These are phyloP conservation scores for Calidris pygmaea DNA, from an alignment of 2,113 vertebrate species.

Conservation along the genomic window DNA sequence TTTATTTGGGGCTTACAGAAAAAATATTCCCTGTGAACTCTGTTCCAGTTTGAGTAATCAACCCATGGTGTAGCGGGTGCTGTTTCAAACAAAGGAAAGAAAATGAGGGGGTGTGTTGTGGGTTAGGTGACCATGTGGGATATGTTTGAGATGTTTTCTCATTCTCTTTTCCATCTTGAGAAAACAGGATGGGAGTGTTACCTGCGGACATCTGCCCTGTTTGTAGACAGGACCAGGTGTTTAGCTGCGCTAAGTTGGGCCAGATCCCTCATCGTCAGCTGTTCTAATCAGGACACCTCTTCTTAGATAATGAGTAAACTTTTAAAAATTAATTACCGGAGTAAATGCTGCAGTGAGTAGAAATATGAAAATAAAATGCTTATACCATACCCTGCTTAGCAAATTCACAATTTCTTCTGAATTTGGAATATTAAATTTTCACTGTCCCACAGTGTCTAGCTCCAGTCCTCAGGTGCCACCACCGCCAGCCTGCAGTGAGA, in stretches of 20 bases:
- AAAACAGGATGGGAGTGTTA: neutral
- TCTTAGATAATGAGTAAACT: neutral
- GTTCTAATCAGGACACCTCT: neutral
- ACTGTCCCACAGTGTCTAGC: rapidly evolving
- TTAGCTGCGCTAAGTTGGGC: neutral
- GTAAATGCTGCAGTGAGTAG: neutral
- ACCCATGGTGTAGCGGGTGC: no score
- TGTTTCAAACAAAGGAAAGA: neutral
- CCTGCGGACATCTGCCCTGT: neutral
- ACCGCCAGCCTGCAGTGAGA: neutral
- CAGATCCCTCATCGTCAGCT: neutral
- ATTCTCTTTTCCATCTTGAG: neutral
- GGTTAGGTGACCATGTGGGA: neutral
- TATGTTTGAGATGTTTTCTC: neutral
- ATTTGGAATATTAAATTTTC: neutral
- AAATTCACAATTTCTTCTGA: neutral
- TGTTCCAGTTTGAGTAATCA: neutral
- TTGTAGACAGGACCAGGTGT: neutral
- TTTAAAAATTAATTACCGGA: neutral
- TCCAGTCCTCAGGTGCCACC: rapidly evolving
- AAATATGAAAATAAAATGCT: neutral
- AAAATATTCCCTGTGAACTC: neutral
- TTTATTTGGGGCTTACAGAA: neutral
- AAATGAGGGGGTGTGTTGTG: rapidly evolving
- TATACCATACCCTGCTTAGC: neutral